A percentile compares a stretch with the other conserved stretches of the same genome.
These are phyloP conservation scores for Thereva unica DNA, from an alignment of 2,888 invertebrate genomes.

Conservation along the genomic window DNA sequence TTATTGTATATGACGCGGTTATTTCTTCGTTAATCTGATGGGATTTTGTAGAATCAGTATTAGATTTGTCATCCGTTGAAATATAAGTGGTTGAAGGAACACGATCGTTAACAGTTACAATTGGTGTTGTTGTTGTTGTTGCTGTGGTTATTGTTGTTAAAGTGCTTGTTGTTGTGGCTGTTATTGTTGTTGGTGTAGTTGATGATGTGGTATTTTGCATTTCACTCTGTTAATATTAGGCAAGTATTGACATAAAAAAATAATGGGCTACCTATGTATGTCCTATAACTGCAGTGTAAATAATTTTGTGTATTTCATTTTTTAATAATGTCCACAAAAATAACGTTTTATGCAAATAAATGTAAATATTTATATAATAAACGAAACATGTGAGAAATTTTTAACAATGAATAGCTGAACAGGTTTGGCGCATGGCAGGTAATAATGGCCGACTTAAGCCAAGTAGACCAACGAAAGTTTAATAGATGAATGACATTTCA, in stretches of 20 bases:
- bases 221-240: conserved; percentile 54
- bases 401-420: no score
- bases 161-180: conserved; percentile 17
- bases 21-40: conserved; percentile 38
- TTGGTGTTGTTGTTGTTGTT: conserved; percentile 40
- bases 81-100: conserved; percentile 42
- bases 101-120: conserved; percentile 44
- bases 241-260: conserved; percentile 27
- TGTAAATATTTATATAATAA: no score
- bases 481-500: no score
- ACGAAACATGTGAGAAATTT: no score
- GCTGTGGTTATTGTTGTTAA: conserved; percentile 42
- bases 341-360: no score
- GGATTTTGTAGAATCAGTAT: conserved; percentile 24
- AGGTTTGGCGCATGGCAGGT: no score
- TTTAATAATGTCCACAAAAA: no score
- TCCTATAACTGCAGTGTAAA: no score
- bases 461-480: no score
- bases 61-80: conserved; percentile 20
- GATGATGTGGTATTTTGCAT: conserved; percentile 50
- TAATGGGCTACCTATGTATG: no score
- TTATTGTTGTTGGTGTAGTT: conserved; percentile 33
- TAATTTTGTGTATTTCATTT: no score
- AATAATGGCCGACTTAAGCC: no score
- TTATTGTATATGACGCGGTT: conserved; percentile 44